phyloP scores from a whole-genome alignment of 2,888 invertebrate genomes.

The Lycophotia porphyrea region DNA sequence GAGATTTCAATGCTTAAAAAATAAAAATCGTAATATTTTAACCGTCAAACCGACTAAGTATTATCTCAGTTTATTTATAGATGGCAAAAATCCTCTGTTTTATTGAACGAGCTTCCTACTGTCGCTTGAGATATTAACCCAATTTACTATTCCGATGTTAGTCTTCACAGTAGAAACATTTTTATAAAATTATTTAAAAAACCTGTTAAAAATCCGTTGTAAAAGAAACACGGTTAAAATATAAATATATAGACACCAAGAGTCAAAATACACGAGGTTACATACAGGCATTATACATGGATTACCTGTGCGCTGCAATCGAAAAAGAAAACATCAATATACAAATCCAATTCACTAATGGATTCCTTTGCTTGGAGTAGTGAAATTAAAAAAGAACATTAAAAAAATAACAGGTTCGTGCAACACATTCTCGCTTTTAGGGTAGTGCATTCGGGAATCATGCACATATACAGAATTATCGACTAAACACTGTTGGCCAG shows the following conservation, averaged over 20 bases:
- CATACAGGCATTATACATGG: slow-evolving; percentile 62
- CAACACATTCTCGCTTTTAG: slow-evolving; percentile 87
- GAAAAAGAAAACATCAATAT: slow-evolving; percentile 75
- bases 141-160: slow-evolving; percentile 51
- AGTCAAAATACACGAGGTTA: slow-evolving; percentile 61
- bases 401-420: slow-evolving; percentile 85
- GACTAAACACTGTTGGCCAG: slow-evolving; percentile 71
- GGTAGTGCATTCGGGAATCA: slow-evolving; percentile 89
- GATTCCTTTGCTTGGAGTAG: slow-evolving; percentile 82
- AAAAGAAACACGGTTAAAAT: slow-evolving; percentile 45
- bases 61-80: slow-evolving; percentile 55
- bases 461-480: slow-evolving; percentile 84
- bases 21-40: slow-evolving; percentile 40
- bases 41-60: slow-evolving; percentile 19
- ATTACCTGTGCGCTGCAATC: slow-evolving; percentile 64
- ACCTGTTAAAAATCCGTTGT: slow-evolving; percentile 37
- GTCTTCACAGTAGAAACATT: slow-evolving; percentile 26
- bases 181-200: slow-evolving; percentile 12
- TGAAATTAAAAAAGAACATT: slow-evolving; percentile 74
- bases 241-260: slow-evolving; percentile 46
- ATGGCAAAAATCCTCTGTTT: slow-evolving; percentile 46
- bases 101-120: slow-evolving; percentile 44
- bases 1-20: slow-evolving; percentile 1
- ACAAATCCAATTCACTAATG: slow-evolving; percentile 85
- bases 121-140: slow-evolving; percentile 61